phyloP scores from a whole-genome alignment of 2,797 vertebrate species.

The Aplochiton taeniatus region DNA sequence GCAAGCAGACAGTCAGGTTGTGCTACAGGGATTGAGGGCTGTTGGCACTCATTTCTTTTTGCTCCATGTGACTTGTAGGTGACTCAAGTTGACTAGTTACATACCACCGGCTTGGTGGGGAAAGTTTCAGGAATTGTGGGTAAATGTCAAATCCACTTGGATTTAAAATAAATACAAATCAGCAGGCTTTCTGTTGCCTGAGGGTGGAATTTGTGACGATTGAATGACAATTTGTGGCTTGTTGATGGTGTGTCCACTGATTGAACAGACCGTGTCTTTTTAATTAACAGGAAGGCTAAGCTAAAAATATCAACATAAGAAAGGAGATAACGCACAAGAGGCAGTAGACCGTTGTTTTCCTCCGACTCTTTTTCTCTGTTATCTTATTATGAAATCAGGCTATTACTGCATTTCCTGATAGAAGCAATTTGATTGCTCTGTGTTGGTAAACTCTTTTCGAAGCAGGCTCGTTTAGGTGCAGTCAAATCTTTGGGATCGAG shows the following conservation, averaged over 20 bases:
- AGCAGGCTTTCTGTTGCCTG: neutral
- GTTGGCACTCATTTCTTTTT: no score
- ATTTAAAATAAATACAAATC: neutral
- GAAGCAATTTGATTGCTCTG: constrained; percentile 37
- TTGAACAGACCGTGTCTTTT: neutral
- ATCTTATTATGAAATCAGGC: constrained; percentile 49
- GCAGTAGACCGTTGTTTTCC: constrained; percentile 16
- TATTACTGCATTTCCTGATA: constrained; percentile 59
- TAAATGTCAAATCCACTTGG: neutral
- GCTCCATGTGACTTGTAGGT: no score
- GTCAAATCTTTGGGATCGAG: constrained; percentile 43
- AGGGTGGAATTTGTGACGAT: neutral
- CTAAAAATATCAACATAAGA: constrained; percentile 12
- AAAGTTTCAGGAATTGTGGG: neutral
- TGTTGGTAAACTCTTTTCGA: constrained; percentile 47
- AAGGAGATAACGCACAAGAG: constrained; percentile 10
- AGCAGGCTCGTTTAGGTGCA: constrained; percentile 52
- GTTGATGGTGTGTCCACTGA: constrained; percentile 3
- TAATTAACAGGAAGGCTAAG: constrained; percentile 25
- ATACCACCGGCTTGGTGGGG: neutral
- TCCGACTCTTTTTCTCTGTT: constrained; percentile 23
- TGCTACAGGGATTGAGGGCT: no score
- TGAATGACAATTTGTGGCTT: neutral
- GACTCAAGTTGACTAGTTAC: no score
- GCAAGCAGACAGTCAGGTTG: neutral